Evolutionary conservation across 1,140 invertebrate species (phyloP).

Genomic region (Bradysia coprophila): DNA sequence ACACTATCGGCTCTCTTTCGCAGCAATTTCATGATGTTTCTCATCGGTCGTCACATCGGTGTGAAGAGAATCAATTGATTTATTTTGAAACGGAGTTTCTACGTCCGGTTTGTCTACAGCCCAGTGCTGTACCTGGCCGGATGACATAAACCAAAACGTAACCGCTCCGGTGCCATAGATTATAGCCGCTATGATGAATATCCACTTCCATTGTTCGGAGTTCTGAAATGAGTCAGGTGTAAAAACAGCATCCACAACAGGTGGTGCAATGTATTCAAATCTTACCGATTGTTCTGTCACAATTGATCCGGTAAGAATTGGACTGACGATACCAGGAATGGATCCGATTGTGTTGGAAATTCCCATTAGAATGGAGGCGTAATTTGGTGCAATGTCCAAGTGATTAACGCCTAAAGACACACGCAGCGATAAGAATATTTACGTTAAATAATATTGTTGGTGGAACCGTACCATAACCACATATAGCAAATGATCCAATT

Average conservation of each 20-base stretch:
- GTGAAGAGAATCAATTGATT: no score
- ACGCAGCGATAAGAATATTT: no score
- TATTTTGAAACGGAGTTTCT: no score
- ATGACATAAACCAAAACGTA: constrained; percentile 58
- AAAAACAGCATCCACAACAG: no score
- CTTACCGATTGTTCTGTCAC: constrained; percentile 42
- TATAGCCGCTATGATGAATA: constrained; percentile 63
- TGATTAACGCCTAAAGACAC: no score
- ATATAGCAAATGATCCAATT: constrained; percentile 74
- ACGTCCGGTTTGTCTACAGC: no score
- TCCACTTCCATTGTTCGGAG: constrained; percentile 55
- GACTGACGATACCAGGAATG: constrained; percentile 71
- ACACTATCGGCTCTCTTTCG: no score
- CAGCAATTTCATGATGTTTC: no score
- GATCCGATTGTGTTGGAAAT: constrained; percentile 77
- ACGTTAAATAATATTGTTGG: no score
- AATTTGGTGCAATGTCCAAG: constrained; percentile 68
- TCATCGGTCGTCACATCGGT: no score
- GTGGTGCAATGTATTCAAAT: not conserved
- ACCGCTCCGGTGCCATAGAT: constrained; percentile 62
- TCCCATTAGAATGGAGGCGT: constrained; percentile 69
- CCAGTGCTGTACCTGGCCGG: constrained; percentile 65
- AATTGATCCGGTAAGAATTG: constrained; percentile 56
- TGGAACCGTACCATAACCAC: constrained; percentile 72
- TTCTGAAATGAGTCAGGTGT: constrained; percentile 43